phyloP scores from a whole-genome alignment of 2,888 invertebrate species.

The Aproaerema taeniolella region DNA sequence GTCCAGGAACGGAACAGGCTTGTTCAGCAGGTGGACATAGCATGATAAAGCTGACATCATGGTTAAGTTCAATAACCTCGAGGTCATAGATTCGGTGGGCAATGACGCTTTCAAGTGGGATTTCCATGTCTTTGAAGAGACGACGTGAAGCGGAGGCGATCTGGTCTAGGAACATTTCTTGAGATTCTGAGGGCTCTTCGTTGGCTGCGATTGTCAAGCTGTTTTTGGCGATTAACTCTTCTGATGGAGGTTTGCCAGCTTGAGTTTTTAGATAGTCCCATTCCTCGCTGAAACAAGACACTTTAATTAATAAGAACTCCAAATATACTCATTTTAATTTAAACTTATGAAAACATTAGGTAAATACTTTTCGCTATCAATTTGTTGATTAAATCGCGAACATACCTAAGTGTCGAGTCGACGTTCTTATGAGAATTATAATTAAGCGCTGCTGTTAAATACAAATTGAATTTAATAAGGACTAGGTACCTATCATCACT shows the following conservation, averaged over 20 bases:
- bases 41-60: conserved; percentile 93
- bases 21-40: conserved; percentile 94
- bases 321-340: too few species aligned
- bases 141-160: conserved; percentile 85
- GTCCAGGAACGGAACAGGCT: conserved; percentile 93
- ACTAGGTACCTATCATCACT: too few species aligned
- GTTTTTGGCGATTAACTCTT: conserved; percentile 50
- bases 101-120: conserved; percentile 81
- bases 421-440: too few species aligned
- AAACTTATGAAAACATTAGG: too few species aligned
- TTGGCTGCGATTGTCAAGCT: conserved; percentile 46
- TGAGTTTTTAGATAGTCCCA: conserved; percentile 92
- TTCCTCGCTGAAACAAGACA: conserved; percentile 93
- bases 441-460: too few species aligned
- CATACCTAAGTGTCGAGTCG: too few species aligned
- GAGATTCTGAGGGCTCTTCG: conserved; percentile 82
- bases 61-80: conserved; percentile 95
- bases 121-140: conserved; percentile 89
- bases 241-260: conserved; percentile 43
- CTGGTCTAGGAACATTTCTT: conserved; percentile 87
- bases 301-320: too few species aligned
- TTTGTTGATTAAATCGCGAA: too few species aligned
- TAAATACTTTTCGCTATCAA: too few species aligned
- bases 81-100: conserved; percentile 92
- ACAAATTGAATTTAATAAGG: too few species aligned